phyloP scores from a whole-genome alignment of 1,140 invertebrate genomes.

The Drosophila micromelanica region DNA sequence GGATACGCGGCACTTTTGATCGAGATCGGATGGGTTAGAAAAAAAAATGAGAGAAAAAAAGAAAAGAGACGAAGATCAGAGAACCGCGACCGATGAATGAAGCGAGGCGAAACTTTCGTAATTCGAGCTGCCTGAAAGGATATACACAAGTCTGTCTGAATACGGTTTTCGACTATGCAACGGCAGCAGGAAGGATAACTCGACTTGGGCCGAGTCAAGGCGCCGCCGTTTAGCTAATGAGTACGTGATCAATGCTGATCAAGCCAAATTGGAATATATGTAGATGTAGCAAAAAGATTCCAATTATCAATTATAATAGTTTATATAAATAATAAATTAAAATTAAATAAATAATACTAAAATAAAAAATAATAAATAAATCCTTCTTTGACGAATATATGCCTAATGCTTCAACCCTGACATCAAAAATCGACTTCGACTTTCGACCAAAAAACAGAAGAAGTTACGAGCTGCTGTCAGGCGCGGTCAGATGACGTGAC shows the following conservation, averaged over 20 bases:
- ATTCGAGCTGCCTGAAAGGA: slow-evolving; percentile 51
- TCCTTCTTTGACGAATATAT: too few relatives aligned
- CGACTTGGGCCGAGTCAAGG: slow-evolving; percentile 30
- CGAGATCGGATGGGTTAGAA: slow-evolving; percentile 17
- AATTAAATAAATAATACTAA: too few relatives aligned
- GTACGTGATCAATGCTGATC: not conserved
- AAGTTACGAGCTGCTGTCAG: slow-evolving; percentile 75
- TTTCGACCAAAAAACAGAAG: too few relatives aligned
- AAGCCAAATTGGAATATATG: too few relatives aligned
- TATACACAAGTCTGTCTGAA: slow-evolving; percentile 22
- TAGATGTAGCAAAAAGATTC: too few relatives aligned
- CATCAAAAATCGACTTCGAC: too few relatives aligned
- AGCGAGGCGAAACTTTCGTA: slow-evolving; percentile 41
- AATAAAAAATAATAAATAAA: too few relatives aligned
- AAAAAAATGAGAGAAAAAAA: slow-evolving; percentile 4
- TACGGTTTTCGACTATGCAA: not conserved
- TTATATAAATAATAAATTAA: too few relatives aligned
- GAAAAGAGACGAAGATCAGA: slow-evolving; percentile 42
- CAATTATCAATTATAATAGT: too few relatives aligned
- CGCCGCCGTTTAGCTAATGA: slow-evolving; percentile 15
- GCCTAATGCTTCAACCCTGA: too few relatives aligned
- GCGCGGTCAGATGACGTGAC: slow-evolving; percentile 68
- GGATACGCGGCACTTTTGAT: slow-evolving; percentile 73
- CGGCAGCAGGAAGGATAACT: slow-evolving; percentile 40
- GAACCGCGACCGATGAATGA: slow-evolving; percentile 37